Evolutionary conservation across 2,888 invertebrate species (phyloP), one percentile per base, ranked within the genome.

Genomic region (Anthophora plumipes): DNA sequence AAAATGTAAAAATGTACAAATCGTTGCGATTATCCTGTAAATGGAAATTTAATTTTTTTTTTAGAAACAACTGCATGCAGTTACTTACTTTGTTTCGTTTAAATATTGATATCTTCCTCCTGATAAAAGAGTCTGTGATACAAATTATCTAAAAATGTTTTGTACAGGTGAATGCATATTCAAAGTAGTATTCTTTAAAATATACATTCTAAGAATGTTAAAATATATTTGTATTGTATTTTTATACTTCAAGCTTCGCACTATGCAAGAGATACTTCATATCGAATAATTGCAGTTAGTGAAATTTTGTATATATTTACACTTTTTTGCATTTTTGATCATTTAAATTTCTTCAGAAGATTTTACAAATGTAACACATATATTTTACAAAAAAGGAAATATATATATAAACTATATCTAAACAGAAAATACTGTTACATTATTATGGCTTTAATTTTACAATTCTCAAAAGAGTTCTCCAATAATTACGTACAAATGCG

Each of bases 91-190:
- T 22, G 3, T 37, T 43, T 20, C 7, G n/a, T 50, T 14, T n/a
- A 50, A 64, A 50, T 20, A n/a, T 50, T 64, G 14, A n/a, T 14
- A 37, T 17, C 12, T 37, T 25, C 8, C 25, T 61, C n/a, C 20
- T 20, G 50, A 64, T 20, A 37, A 64, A 48, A 50, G 3, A 52
- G 20, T 50, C 50, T 50, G 48, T n/a, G 14, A n/a, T n/a, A 48
- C 17, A 20, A 12, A 64, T 20, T 64, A 64, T 37, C n/a, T 20
- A 50, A 50, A 39, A 37, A 52, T 20, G 50, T 50, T 50, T 39
- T 31, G 37, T 20, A 8, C 20, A 20, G 20, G 20, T 22, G 11
- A 17, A 25, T 25, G 14, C 41, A 41, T 12, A 6, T 5, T 39
- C 5, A 11, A 9, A 20, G 55, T 41, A n/a, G 41, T 60, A 20